Base-by-base conservation (phyloP, 2,113 vertebrate species). In the Leucopsar rothschildi region DNA sequence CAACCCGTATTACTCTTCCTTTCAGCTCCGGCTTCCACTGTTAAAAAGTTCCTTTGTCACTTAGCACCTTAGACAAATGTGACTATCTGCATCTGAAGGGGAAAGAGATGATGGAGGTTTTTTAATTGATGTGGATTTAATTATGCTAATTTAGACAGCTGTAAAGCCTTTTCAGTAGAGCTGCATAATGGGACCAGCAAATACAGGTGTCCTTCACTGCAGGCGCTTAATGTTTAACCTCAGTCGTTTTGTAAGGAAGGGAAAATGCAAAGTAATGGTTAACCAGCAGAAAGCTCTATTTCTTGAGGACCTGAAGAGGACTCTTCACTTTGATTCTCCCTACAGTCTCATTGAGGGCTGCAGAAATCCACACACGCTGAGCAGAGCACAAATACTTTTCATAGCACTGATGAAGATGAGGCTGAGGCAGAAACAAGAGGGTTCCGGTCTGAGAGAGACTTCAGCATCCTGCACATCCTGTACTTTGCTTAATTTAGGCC, bases 41-140 rank as follows among this genome's bases (percentile, higher is more conserved):
- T 92, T 96, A 92, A 97, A 97, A 98, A 98, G 97, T 97, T 96
- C 97, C 89, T 98, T 98, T 98, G 97, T 98, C 97, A 96, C 97
- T 97, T 97, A 96, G 94, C 97, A 98, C 98, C 98, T 98, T 96
- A 98, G 98, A 99, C 98, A 98, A 98, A 98, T 98, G 98, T 94
- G 93, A 97, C 96, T 98, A 98, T 99, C 98, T 99, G 98, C 98
- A 97, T 98, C 98, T 98, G 98, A 99, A 99, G 98, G 97, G 97
- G 95, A 98, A 97, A 97, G 97, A 97, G 98, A 98, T 97, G 98
- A 98, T 98, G 98, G 98, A 98, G 98, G 98, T 72, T 95, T 98
- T 98, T 98, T 98, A 99, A 99, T 98, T 98, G 98, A 99, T 99
- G 98, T 98, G 98, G 98, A 98, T 99, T 98, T 99, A 99, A 99